Base-by-base conservation (phyloP, 2,888 invertebrate species). In the Coenonympha glycerion region DNA sequence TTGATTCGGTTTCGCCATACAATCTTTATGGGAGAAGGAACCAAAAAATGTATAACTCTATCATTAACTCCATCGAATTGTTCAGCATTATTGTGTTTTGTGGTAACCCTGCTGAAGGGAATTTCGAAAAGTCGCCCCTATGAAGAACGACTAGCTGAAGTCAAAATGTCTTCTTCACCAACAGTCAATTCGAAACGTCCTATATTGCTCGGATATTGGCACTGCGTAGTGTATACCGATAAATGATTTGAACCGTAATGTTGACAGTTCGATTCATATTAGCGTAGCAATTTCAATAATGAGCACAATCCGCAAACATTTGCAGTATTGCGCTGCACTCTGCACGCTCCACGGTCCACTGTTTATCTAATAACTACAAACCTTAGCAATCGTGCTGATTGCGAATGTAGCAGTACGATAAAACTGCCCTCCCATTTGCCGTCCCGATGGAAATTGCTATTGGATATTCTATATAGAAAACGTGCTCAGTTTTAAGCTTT, bases 261-360 rank as follows among this genome's bases (percentile, higher is more conserved):
- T 28, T 28, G 37, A 46, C 18, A 37, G 46, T 28, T 37, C 36
- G 50, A 53, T 57, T 53, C 57, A 53, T 79, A 79, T 77, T 76
- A 76, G 68, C 67, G 72, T 68, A 70, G 67, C 71, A 73, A 77
- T 82, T 78, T 65, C 69, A 66, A 68, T 81, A 84, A 85, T 80
- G 79, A 82, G 81, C 74, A 73, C 73, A 76, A 73, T 79, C 73
- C 68, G 60, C 77, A 80, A 83, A 84, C 77, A 81, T 80, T 81
- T 76, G 75, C 74, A 64, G 66, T 68, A 58, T 63, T 60, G 63
- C 61, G 36, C n/a, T n/a, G n/a, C n/a, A n/a, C n/a, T n/a, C n/a
- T n/a, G n/a, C n/a, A n/a, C n/a, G n/a, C n/a, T n/a, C n/a, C n/a
- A n/a, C 56, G 55, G 61, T 56, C 36, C 46, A 19, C 62, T 73